Percentiles rank a stretch among this genome's conserved stretches.
These are phyloP conservation scores for Mystacides longicornis DNA, from an alignment of 2,888 invertebrate genomes.

Conservation along the genomic window DNA sequence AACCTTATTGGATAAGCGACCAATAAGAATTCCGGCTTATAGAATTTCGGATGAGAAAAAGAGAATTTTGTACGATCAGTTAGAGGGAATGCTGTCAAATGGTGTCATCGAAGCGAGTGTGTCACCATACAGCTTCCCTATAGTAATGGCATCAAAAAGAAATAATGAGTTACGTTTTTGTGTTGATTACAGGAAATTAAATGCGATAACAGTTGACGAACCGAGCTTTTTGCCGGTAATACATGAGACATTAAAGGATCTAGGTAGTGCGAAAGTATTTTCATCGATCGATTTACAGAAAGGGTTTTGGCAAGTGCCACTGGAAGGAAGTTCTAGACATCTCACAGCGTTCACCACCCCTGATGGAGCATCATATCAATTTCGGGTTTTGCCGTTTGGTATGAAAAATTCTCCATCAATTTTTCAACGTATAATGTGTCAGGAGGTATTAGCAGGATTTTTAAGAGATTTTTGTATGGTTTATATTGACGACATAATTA, in stretches of 20 bases:
- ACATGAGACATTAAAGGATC: not conserved
- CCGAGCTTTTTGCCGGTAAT: not conserved
- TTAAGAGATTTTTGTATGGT: not conserved
- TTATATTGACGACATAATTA: constrained; percentile 2
- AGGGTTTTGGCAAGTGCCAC: constrained; percentile 3
- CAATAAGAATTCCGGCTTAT: too few relatives aligned
- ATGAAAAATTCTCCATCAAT: not conserved
- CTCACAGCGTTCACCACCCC: constrained; percentile 9
- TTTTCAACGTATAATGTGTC: constrained; percentile 2
- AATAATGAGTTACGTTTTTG: not conserved
- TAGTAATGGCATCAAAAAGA: not conserved
- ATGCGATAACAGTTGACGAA: not conserved
- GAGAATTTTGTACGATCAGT: not conserved
- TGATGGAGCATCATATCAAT: constrained; percentile 3
- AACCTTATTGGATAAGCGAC: too few relatives aligned
- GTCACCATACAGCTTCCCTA: constrained; percentile 1
- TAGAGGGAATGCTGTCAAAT: not conserved
- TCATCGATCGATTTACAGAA: not conserved
- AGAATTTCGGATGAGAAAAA: not conserved
- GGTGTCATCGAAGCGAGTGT: not conserved
- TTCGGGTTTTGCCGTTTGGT: constrained; percentile 7
- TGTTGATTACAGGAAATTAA: not conserved
- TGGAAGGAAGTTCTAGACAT: not conserved
- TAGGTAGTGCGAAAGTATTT: not conserved
- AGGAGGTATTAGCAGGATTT: constrained; percentile 7